phyloP scores from a whole-genome alignment of 2,797 vertebrate genomes.

The Trematocara caparti region DNA sequence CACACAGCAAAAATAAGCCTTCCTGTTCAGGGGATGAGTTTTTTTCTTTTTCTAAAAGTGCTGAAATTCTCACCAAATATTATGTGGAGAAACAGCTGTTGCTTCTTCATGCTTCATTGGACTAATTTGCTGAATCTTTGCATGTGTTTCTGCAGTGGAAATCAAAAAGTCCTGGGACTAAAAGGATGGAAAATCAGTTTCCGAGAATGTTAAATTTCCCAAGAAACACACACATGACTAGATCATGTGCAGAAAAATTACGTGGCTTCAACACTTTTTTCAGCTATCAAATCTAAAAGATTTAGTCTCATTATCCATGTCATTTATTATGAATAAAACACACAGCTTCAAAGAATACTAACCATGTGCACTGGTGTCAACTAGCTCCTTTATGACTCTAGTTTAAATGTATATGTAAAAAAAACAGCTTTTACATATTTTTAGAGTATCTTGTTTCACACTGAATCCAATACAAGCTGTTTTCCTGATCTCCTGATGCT shows the following conservation, averaged over 20 bases:
- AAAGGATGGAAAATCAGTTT: neutral
- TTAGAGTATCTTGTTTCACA: neutral
- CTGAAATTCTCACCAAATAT: neutral
- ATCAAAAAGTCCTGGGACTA: neutral
- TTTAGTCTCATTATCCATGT: neutral
- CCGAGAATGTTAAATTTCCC: neutral
- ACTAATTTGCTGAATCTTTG: neutral
- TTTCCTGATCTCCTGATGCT: neutral
- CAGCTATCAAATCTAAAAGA: neutral
- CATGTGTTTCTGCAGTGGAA: neutral
- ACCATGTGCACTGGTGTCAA: neutral
- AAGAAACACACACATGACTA: neutral
- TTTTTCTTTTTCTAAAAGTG: neutral
- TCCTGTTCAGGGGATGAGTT: neutral
- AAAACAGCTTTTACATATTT: neutral
- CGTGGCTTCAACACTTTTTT: neutral
- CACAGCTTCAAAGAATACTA: neutral
- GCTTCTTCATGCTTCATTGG: neutral
- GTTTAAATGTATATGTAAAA: neutral
- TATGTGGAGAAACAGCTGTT: neutral
- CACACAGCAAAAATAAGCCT: neutral
- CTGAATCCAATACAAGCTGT: neutral
- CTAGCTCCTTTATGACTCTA: neutral
- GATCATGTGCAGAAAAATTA: neutral
- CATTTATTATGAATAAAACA: neutral